Evolutionary conservation across 2,797 vertebrate genomes (phyloP), one percentile per base, ranked within the genome.

Genomic region (Pangasius macronema): DNA sequence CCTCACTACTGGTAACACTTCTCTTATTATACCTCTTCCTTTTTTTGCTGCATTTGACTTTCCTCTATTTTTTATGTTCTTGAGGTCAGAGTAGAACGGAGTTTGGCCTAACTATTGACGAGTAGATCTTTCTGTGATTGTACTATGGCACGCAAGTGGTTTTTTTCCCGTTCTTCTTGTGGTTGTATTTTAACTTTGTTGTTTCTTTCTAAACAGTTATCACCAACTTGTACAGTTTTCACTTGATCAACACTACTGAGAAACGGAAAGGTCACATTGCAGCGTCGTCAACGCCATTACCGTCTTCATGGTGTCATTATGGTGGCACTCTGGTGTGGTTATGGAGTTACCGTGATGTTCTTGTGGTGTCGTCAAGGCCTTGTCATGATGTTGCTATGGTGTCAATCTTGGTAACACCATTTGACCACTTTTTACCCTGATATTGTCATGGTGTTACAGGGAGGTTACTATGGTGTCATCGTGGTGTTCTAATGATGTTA

Each of bases 151-250:
- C 93, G 94, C 95, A 93, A 95, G 95, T 95, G 94, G 61, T 63
- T 67, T 24, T 95, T 93, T 91, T n/a, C n/a, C 93, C 93, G 92
- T 95, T 93, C 94, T 94, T 93, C 75, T 88, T n/a, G 93, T 95
- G 85, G 85, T 89, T 89, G 88, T 95, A 93, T 95, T 94, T 95
- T 90, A 46, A 61, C 14, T 92, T 95, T 92, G 95, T 95, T 93
- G 85, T 87, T 88, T 92, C 95, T 95, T 88, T 91, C 89, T 89
- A 86, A 91, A 94, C 94, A 93, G 94, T 95, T 95, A 94, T 93
- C 94, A 94, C 94, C 93, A 94, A 95, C 94, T 92, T 96, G 95
- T 96, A 96, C 92, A 94, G 95, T 94, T 91, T 91, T 91, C 92
- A 94, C 92, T 90, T 91, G 55, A 94, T 95, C 85, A 87, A 88